These are phyloP conservation scores for Lanius ludovicianus DNA, from an alignment of 2,113 vertebrate genomes.

Conservation along the genomic window DNA sequence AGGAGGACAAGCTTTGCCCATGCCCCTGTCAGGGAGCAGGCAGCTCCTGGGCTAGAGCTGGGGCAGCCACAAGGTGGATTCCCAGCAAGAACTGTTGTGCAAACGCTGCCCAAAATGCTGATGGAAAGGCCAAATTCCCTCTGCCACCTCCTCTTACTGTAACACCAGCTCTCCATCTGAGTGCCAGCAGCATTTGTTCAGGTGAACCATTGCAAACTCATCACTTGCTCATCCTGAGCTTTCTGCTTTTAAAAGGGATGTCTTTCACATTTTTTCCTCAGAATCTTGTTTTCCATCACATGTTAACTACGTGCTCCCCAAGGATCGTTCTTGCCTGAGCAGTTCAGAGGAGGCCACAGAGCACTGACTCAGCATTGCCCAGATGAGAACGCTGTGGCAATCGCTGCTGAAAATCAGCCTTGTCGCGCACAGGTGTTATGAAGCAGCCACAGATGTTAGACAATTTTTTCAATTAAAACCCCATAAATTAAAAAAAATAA, in stretches of 20 bases:
- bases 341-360: not conserved
- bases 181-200: not conserved
- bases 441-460: conserved; percentile 55
- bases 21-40: not conserved
- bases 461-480: conserved; percentile 37
- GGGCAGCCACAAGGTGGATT: not conserved
- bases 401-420: not conserved
- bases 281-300: not conserved
- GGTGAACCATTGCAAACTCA: not conserved
- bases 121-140: not conserved
- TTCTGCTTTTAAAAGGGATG: not conserved
- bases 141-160: not conserved
- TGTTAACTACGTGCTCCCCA: not conserved
- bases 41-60: not conserved
- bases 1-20: rapidly evolving
- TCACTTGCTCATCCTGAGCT: not conserved
- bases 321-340: not conserved
- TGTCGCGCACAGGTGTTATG: conserved; percentile 1
- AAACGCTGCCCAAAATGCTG: not conserved
- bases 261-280: not conserved
- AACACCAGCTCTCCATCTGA: not conserved
- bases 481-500: conserved; percentile 28
- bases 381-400: not conserved
- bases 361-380: not conserved
- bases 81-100: not conserved